These are phyloP conservation scores for Diogma glabrata DNA, from an alignment of 2,888 invertebrate genomes.

Conservation along the genomic window DNA sequence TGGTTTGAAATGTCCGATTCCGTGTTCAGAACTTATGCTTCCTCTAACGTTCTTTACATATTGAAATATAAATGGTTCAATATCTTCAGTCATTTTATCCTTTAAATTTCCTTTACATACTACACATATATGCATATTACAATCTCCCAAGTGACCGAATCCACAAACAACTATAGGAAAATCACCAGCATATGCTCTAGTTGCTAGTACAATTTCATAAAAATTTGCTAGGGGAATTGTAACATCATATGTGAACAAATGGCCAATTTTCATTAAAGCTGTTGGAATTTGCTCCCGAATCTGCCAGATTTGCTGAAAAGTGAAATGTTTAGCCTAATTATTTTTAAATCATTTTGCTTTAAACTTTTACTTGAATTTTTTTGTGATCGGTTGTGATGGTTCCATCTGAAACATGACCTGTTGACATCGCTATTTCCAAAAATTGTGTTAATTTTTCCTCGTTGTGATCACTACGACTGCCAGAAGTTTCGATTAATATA, in stretches of 20 bases:
- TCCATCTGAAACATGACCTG: conserved; percentile 66
- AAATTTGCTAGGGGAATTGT: conserved; percentile 75
- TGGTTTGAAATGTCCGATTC: conserved; percentile 79
- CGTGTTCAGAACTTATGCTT: conserved; percentile 94
- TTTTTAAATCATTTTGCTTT: no score
- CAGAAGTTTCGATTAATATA: conserved; percentile 77
- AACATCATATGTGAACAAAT: conserved; percentile 91
- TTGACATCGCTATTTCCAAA: conserved; percentile 58
- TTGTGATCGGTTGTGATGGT: conserved; percentile 72
- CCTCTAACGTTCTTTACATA: conserved; percentile 67
- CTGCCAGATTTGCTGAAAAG: conserved; percentile 62
- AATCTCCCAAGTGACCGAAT: conserved; percentile 94
- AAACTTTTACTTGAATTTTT: conserved; percentile 55
- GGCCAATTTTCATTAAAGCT: conserved; percentile 70
- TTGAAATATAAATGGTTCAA: conserved; percentile 85
- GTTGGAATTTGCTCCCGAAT: conserved; percentile 71
- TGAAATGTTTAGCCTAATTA: conserved; percentile 6
- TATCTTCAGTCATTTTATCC: conserved; percentile 43
- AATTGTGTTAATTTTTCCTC: conserved; percentile 75
- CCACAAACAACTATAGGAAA: conserved; percentile 58
- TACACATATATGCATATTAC: conserved; percentile 88
- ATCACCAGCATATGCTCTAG: conserved; percentile 52
- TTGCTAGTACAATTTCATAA: conserved; percentile 68
- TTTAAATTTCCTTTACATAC: conserved; percentile 50
- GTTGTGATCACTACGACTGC: conserved; percentile 75